Percentiles rank a stretch among this genome's conserved stretches.
phyloP scores from a whole-genome alignment of 2,113 vertebrate species.

The Sceloporus undulatus region DNA sequence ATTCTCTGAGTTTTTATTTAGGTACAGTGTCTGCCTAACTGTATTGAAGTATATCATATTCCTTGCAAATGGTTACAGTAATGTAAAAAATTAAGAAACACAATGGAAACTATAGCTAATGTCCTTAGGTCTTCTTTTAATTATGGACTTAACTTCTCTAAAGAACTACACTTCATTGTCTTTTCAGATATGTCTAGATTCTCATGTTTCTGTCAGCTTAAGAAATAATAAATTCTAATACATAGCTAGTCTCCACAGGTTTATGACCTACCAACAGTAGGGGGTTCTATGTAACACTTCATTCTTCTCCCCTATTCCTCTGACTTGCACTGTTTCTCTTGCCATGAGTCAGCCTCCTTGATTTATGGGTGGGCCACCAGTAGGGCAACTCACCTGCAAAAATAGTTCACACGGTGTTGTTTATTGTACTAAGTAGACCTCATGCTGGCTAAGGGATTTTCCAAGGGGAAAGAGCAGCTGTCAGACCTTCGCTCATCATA shows the following conservation, averaged over 20 bases:
- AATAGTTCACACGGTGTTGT: slow-evolving; percentile 86
- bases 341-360: slow-evolving; percentile 76
- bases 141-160: slow-evolving; percentile 27
- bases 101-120: not conserved
- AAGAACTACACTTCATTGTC: slow-evolving; percentile 57
- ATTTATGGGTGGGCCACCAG: slow-evolving; percentile 89
- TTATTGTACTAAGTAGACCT: slow-evolving; percentile 89
- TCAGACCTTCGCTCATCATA: slow-evolving; percentile 79
- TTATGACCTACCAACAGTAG: slow-evolving; percentile 78
- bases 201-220: slow-evolving; percentile 77
- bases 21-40: not conserved
- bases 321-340: slow-evolving; percentile 71
- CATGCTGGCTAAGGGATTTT: slow-evolving; percentile 81
- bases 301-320: slow-evolving; percentile 67
- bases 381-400: slow-evolving; percentile 89
- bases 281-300: slow-evolving; percentile 76
- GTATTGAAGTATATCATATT: not conserved
- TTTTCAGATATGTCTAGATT: slow-evolving; percentile 71
- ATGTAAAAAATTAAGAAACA: not conserved
- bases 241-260: slow-evolving; percentile 79
- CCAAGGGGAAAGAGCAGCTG: slow-evolving; percentile 79
- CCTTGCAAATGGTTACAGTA: not conserved
- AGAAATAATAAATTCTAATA: slow-evolving; percentile 84
- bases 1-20: slow-evolving; percentile 43
- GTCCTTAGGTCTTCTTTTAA: slow-evolving; percentile 34